Evolutionary conservation across 2,888 invertebrate genomes (phyloP).

Genomic region (Hoplodrina ambigua): DNA sequence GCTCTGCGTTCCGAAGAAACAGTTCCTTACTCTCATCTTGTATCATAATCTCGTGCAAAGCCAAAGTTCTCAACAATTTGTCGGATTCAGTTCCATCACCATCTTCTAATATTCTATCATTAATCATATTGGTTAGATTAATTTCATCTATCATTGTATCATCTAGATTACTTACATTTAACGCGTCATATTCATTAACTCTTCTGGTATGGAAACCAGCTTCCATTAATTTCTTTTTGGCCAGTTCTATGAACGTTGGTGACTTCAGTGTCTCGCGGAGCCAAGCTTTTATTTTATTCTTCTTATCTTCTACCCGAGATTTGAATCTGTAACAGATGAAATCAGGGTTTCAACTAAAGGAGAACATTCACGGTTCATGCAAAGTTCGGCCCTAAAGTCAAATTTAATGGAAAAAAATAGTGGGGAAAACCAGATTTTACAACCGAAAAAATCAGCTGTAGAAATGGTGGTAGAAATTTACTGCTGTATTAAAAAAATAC

Average conservation of each 20-base stretch:
- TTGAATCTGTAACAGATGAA: conserved; percentile 77
- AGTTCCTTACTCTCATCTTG: conserved; percentile 56
- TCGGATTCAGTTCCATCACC: conserved; percentile 77
- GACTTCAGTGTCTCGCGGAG: conserved; percentile 82
- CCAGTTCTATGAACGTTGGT: conserved; percentile 80
- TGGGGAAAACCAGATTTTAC: too few species aligned
- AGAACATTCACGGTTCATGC: too few species aligned
- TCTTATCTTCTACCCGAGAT: conserved; percentile 83
- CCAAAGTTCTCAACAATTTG: conserved; percentile 77
- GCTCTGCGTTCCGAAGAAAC: conserved; percentile 10
- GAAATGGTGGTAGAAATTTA: too few species aligned
- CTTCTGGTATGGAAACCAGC: conserved; percentile 76
- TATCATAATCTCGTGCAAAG: conserved; percentile 79
- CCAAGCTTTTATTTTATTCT: conserved; percentile 85
- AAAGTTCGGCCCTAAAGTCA: too few species aligned
- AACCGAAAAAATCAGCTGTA: too few species aligned
- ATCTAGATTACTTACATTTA: conserved; percentile 69
- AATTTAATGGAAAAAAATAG: too few species aligned
- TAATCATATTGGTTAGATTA: conserved; percentile 81
- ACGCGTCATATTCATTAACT: conserved; percentile 29
- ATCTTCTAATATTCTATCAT: conserved; percentile 80
- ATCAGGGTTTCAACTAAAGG: not conserved
- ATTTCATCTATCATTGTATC: conserved; percentile 81
- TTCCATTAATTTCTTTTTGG: conserved; percentile 80
- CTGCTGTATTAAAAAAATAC: too few species aligned